Evolutionary conservation across 2,113 vertebrate species (phyloP).

Genomic region (Malurus cyaneus): DNA sequence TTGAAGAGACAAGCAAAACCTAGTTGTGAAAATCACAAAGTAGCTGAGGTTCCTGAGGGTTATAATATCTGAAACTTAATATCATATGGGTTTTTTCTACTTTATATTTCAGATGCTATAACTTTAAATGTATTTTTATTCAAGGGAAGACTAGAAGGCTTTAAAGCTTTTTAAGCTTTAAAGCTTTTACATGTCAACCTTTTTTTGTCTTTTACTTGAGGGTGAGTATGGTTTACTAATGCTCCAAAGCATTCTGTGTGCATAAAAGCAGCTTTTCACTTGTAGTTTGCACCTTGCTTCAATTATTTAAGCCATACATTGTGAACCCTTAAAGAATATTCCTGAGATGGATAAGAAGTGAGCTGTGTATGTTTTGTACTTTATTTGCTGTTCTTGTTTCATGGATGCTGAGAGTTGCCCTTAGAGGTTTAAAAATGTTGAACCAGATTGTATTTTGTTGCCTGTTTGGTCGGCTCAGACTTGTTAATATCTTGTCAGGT

Average conservation of each 20-base stretch:
- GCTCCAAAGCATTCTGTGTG: neutral
- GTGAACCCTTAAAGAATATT: neutral
- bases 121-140: conserved; percentile 1
- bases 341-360: neutral
- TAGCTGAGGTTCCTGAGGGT: neutral
- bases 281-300: neutral
- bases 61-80: neutral
- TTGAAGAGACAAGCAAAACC: neutral
- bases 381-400: neutral
- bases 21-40: neutral
- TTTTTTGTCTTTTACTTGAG: neutral
- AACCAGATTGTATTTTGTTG: neutral
- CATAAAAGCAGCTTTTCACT: neutral
- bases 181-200: neutral
- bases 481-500: neutral
- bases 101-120: neutral
- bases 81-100: neutral
- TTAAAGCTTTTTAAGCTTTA: neutral
- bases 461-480: neutral
- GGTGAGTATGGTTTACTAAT: neutral
- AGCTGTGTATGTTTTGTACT: neutral
- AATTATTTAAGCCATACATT: neutral
- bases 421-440: neutral
- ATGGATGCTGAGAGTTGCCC: neutral
- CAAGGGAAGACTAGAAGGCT: neutral